Base-by-base conservation (phyloP, 2,888 invertebrate species). In the Drosophila demipolita region DNA sequence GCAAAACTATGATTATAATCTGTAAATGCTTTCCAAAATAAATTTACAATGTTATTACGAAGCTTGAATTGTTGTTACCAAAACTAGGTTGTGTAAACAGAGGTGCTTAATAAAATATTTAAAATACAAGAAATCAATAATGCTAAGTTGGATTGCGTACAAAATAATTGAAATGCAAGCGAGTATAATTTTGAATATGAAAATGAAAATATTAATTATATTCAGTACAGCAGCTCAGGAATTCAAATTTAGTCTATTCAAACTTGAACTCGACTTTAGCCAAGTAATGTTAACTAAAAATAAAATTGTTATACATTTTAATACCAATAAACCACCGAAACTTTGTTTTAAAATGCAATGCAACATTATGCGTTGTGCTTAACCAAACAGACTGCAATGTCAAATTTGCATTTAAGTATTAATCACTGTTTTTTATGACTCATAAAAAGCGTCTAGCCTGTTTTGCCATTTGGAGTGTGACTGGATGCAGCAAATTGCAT, bases 401-500 rank as follows among this genome's bases (percentile, higher is more conserved):
- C 35, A 48, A 35, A 67, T 54, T 49, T 11, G 32, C 32, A 40
- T 60, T 15, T 29, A 12, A 12, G 12, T 29, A 38, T 42, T 29
- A n/a, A 23, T 23, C 17, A 23, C 20, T 63, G 1, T 48, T 15
- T 36, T 15, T 68, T 60, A 57, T 48, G 55, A 54, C 20, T 36
- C 66, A 60, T 66, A 59, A 73, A 73, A 55, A 66, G 26, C 49
- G 72, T 73, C 72, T 72, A 58, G 36, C n/a, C 54, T 6, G 33
- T n/a, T 32, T 53, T 29, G 23, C 20, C 50, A 50, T 55, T 60
- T 63, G 52, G 29, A 20, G 35, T 9, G 9, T 12, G 20, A 62
- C 35, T 36, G 23, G 52, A 49, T 54, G 49, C 66, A 33, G 54
- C 53, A 66, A 80, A 74, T 88, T 86, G 89, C 87, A 80, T 68